Conservation (phyloP, 2,113 vertebrate species). For the Vicugna pacos region DNA sequence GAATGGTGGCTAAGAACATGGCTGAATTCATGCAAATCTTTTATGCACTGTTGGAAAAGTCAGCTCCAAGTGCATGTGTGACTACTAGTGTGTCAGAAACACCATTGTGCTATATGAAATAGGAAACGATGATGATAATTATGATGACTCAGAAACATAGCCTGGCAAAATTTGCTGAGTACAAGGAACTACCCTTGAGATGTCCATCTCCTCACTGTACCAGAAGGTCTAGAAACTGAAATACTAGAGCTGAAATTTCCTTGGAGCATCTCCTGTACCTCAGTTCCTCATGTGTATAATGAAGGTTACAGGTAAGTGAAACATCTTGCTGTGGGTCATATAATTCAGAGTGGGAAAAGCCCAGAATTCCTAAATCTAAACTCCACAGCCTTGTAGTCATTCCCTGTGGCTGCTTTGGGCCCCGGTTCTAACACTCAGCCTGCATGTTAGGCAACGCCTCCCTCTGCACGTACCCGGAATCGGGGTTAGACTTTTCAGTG, state of each 20-base stretch:
- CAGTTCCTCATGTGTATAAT: background rate
- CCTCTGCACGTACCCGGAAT: background rate
- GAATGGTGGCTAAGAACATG: background rate
- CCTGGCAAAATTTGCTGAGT: background rate
- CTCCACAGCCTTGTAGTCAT: background rate
- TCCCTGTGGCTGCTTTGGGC: too few relatives aligned
- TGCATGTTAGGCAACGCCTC: accelerated
- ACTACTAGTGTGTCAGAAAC: background rate
- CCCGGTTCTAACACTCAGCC: background rate
- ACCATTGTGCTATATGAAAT: background rate
- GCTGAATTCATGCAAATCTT: background rate
- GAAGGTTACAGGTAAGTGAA: background rate
- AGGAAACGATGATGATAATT: background rate
- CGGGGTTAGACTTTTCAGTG: background rate
- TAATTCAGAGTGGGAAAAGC: background rate
- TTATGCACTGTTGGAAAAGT: background rate
- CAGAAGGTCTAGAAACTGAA: background rate
- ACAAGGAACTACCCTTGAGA: background rate
- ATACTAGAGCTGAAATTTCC: background rate
- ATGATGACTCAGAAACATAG: background rate
- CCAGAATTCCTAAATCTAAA: background rate
- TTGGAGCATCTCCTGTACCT: background rate
- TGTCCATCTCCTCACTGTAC: background rate
- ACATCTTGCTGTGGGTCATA: background rate
- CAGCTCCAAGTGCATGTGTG: background rate